A percentile compares a stretch with the other conserved stretches of the same genome.
Conservation (phyloP, 30 jellyfish, hydroid and myxozoan genomes). For the Aurelia sp. region DNA sequence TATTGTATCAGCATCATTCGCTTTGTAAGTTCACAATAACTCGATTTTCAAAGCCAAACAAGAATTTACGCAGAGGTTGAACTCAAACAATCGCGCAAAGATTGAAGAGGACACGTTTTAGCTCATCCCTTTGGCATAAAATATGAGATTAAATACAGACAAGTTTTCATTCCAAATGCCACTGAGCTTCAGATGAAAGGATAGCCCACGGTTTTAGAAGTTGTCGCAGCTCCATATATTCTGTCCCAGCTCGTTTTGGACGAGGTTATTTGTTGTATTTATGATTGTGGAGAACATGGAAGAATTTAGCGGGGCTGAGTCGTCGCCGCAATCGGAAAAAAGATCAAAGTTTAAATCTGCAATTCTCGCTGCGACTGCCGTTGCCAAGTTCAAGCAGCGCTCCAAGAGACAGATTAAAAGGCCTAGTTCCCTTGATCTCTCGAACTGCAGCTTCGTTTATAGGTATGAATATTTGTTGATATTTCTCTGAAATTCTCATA, state of each 20-base stretch:
- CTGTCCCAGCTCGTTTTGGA: no score
- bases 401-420: background rate
- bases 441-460: background rate
- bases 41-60: constrained; percentile 16
- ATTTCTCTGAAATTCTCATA: no score
- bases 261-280: no score
- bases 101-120: no score
- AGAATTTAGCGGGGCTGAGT: no score
- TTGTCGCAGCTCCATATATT: background rate
- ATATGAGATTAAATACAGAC: no score
- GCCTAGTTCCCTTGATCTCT: constrained; percentile 18
- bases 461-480: no score
- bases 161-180: no score
- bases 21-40: constrained; percentile 9
- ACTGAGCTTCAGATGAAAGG: no score
- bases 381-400: constrained; percentile 32
- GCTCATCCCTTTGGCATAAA: no score
- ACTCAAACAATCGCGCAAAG: constrained; percentile 30
- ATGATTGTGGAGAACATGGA: no score
- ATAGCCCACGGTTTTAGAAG: no score
- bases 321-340: constrained; percentile 53
- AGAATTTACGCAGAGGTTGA: constrained; percentile 37
- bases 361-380: constrained; percentile 57
- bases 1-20: constrained; percentile 40
- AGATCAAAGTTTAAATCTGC: constrained; percentile 34